Conservation (phyloP, 2,113 vertebrate species). For the Shinisaurus crocodilurus region DNA sequence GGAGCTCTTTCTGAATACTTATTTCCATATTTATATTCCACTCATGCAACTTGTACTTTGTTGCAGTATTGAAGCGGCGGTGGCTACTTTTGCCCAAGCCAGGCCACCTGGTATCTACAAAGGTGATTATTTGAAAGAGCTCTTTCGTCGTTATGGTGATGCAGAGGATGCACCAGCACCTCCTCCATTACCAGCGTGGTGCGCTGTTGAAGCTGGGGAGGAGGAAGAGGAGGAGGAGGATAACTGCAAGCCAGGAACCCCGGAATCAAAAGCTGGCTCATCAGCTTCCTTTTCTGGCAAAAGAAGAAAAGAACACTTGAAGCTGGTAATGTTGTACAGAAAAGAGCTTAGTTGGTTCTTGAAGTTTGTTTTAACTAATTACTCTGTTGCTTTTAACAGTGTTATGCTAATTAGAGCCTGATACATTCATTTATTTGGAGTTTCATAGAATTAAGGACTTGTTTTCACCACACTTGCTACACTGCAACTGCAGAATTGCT, state of each 20-base stretch:
- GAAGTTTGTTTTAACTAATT: background rate
- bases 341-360: conserved; percentile 15
- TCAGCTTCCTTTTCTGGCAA: conserved; percentile 86
- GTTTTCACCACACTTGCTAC: background rate
- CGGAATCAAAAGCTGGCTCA: conserved; percentile 92
- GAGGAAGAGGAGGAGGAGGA: conserved; percentile 83
- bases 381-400: background rate
- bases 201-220: conserved; percentile 91
- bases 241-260: conserved; percentile 77
- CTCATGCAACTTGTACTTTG: conserved; percentile 46
- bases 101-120: conserved; percentile 98
- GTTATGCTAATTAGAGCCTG: background rate
- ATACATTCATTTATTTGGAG: background rate
- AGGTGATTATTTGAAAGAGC: conserved; percentile 96
- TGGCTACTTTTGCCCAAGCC: conserved; percentile 90
- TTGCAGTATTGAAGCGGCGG: conserved; percentile 92
- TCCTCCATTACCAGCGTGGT: conserved; percentile 94
- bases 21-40: background rate
- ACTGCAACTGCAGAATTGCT: background rate
- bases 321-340: conserved; percentile 83
- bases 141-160: conserved; percentile 95
- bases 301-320: conserved; percentile 93
- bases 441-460: background rate
- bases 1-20: background rate
- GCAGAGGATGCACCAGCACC: conserved; percentile 90